phyloP scores from a whole-genome alignment of 1,140 invertebrate genomes.

The Halotydeus destructor region DNA sequence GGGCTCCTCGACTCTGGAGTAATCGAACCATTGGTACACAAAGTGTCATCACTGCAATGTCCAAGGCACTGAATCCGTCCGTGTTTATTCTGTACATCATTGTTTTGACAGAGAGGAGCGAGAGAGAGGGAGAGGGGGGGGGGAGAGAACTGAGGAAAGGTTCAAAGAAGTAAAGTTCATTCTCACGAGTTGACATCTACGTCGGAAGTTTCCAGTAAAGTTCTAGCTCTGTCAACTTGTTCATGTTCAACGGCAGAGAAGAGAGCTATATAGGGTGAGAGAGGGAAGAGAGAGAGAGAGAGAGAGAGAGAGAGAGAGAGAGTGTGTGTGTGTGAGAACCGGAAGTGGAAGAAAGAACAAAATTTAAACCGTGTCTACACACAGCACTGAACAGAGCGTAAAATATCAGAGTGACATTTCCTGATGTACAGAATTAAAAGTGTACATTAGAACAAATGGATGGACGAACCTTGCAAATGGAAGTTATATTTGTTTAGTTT shows the following conservation, averaged over 20 bases:
- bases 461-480: slow-evolving; percentile 55
- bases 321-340: background rate
- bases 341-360: background rate
- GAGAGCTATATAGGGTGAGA: slow-evolving; percentile 35
- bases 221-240: slow-evolving; percentile 65
- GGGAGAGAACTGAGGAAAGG: background rate
- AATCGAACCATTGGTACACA: slow-evolving; percentile 66
- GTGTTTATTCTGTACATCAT: slow-evolving; percentile 39
- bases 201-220: slow-evolving; percentile 67
- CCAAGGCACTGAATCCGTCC: slow-evolving; percentile 66
- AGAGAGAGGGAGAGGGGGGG: background rate
- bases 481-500: slow-evolving; percentile 60
- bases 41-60: slow-evolving; percentile 69
- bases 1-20: slow-evolving; percentile 63
- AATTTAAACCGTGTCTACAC: background rate
- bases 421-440: background rate
- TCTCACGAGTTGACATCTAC: slow-evolving; percentile 74
- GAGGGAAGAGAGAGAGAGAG: background rate
- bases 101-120: background rate
- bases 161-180: background rate
- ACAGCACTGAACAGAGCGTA: background rate
- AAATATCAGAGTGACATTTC: background rate
- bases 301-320: background rate
- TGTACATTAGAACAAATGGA: background rate
- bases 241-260: slow-evolving; percentile 80